Conservation (phyloP, 1,140 invertebrate genomes). For the Lutraria rhynchaena region DNA sequence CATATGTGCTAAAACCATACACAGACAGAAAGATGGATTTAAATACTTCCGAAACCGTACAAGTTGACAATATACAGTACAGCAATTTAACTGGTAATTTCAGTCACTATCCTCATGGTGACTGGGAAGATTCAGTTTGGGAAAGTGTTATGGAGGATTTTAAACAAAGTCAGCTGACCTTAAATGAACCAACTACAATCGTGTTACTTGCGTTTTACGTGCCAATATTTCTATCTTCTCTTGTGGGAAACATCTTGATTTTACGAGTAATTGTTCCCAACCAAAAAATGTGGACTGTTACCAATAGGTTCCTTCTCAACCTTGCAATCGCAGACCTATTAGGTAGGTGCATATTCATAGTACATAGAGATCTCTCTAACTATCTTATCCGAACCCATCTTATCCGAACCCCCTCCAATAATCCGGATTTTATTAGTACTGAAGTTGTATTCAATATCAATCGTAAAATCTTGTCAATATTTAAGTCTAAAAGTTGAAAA, state of each 20-base stretch:
- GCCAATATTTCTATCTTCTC: conserved; percentile 63
- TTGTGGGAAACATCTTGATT: conserved; percentile 64
- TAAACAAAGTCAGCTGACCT: conserved; percentile 56
- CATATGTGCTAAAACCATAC: too few species aligned
- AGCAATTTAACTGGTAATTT: conserved; percentile 13
- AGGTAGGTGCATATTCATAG: conserved; percentile 3
- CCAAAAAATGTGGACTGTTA: conserved; percentile 66
- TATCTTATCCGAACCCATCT: too few species aligned
- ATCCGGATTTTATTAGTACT: too few species aligned
- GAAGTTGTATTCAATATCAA: too few species aligned
- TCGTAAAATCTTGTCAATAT: too few species aligned
- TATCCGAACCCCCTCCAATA: too few species aligned
- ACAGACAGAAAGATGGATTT: too few species aligned
- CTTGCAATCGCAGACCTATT: conserved; percentile 61
- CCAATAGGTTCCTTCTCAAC: conserved; percentile 70
- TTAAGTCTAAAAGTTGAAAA: too few species aligned
- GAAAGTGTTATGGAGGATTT: conserved; percentile 44
- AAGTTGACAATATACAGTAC: too few species aligned
- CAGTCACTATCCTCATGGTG: conserved; percentile 1
- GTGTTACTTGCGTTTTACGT: conserved; percentile 64
- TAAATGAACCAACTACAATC: conserved; percentile 60
- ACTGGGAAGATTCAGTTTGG: conserved; percentile 30
- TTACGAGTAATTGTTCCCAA: conserved; percentile 66
- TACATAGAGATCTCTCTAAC: too few species aligned
- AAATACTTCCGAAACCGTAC: too few species aligned